Conservation (phyloP, 2,113 vertebrate species). For the Desmodus rotundus region DNA sequence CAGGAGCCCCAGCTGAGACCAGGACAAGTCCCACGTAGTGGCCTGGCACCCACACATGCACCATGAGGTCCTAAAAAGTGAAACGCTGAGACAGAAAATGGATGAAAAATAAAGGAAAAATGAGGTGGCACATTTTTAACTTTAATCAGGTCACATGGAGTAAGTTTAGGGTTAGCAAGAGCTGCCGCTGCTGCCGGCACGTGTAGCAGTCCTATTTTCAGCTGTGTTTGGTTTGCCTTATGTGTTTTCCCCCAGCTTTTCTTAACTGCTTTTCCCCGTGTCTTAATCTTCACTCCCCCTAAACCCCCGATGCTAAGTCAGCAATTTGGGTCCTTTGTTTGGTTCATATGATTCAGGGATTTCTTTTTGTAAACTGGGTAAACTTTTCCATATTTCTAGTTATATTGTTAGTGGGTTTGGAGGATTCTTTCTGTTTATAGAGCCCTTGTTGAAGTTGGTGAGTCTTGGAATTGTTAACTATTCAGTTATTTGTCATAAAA, state of each 20-base stretch:
- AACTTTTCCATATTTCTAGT: constrained; percentile 77
- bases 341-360: constrained; percentile 67
- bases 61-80: background rate
- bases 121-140: background rate
- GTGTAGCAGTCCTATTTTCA: background rate
- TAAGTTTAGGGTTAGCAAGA: background rate
- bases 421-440: constrained; percentile 74
- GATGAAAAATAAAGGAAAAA: background rate
- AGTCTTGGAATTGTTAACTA: constrained; percentile 62
- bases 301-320: constrained; percentile 46
- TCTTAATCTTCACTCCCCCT: background rate
- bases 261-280: constrained; percentile 41
- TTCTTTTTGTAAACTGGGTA: constrained; percentile 75
- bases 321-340: constrained; percentile 67
- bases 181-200: background rate
- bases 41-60: fast-evolving
- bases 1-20: background rate
- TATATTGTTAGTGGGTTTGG: constrained; percentile 73
- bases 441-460: constrained; percentile 59
- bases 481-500: constrained; percentile 59
- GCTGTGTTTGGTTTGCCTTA: background rate
- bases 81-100: background rate
- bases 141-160: background rate
- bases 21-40: background rate
- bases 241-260: background rate